Evolutionary conservation across 2,888 invertebrate genomes (phyloP), one percentile per base, ranked within the genome.

Genomic region (Baronia brevicornis): DNA sequence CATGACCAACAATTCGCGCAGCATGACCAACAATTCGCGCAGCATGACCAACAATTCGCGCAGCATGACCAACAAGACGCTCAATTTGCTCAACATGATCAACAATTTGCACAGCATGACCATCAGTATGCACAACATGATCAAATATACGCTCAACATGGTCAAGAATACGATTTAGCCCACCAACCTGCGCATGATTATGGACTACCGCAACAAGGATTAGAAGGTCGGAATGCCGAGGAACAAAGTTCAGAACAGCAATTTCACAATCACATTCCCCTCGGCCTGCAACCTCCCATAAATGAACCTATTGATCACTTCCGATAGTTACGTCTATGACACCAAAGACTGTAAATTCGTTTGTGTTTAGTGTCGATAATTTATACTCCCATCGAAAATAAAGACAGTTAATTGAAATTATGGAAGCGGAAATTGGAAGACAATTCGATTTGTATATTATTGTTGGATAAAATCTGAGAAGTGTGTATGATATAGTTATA

Each of bases 251-350:
- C 51, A 6, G 58, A 49, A 15, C 70, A 71, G 41, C 54, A 58
- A 26, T 84, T 52, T 46, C 77, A 74, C 44, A 80, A 84, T 44
- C 84, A 84, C 52, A 80, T 84, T 38, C 84, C 84, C 0, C 56
- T 78, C 7, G 73, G 70, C 4, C 61, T 80, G 14, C 80, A 82
- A 54, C 73, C 67, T n/a, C 84, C 84, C 2, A 61, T 79, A 18
- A 75, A 82, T 44, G 61, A 78, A 17, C 77, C 82, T 3, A 64
- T 78, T n/a, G 84, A 82, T 22, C 64, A 80, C 45, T 84, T 84
- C 57, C 68, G 63, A 46, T 82, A 75, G 55, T 43, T 21, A 38
- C 13, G 21, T n/a, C 24, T 27, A 28, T 21, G 27, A 28, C 25
- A 28, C 20, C 33, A 33, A 30, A 25, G 28, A 20, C 25, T 33